Evolutionary conservation across 2,797 vertebrate species (phyloP).

Genomic region (Enteromius anoplus): DNA sequence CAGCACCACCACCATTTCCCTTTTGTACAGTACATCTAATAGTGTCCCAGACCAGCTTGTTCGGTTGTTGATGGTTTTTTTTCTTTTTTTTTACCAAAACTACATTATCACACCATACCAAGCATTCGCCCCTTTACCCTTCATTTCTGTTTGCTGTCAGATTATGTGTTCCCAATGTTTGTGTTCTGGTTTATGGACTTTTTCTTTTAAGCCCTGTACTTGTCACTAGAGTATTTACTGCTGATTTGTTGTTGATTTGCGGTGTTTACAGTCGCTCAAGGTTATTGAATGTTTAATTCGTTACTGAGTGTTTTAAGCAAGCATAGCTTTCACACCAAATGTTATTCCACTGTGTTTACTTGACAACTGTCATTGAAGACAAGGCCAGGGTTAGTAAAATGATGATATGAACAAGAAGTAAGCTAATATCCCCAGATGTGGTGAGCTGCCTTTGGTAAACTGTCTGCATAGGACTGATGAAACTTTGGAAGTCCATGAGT

Average conservation of each 20-base stretch:
- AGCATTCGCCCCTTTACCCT: background rate
- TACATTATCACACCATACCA: background rate
- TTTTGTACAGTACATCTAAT: conserved; percentile 9
- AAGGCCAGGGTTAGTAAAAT: background rate
- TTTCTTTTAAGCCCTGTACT: background rate
- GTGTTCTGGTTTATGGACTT: conserved; percentile 8
- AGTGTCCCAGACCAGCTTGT: background rate
- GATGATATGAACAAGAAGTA: background rate
- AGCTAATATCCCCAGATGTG: background rate
- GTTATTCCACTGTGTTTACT: conserved; percentile 6
- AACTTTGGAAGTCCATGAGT: background rate
- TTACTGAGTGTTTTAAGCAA: conserved; percentile 1
- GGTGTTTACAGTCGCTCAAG: conserved; percentile 6
- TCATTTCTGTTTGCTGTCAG: conserved; percentile 2
- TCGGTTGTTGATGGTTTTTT: background rate
- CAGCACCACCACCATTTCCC: conserved; percentile 3
- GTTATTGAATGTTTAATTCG: background rate
- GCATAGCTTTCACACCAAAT: background rate
- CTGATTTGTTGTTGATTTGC: conserved; percentile 22
- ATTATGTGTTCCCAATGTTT: conserved; percentile 18
- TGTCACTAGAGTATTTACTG: conserved; percentile 18
- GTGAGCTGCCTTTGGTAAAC: background rate
- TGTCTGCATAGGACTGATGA: background rate
- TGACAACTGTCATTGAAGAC: background rate
- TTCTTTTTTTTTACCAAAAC: background rate